Percentiles rank a stretch among this genome's conserved stretches.
These are phyloP conservation scores for Parelbella ahira DNA, from an alignment of 2,888 invertebrate genomes.

Conservation along the genomic window DNA sequence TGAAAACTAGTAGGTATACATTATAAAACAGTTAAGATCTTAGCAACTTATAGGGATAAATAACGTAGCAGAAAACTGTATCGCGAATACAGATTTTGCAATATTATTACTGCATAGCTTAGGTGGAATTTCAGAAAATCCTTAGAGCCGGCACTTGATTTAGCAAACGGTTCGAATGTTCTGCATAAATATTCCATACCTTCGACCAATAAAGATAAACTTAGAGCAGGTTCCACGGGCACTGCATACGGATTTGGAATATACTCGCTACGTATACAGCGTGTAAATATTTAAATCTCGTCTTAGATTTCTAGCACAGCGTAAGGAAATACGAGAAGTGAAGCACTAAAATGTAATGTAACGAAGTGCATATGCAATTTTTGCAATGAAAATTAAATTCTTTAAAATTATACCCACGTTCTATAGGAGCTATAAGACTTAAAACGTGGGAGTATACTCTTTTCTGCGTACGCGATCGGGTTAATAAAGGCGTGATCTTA, in stretches of 20 bases:
- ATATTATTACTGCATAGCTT: conserved; percentile 22
- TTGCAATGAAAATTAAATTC: too few relatives aligned
- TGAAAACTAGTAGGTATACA: too few relatives aligned
- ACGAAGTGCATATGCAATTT: too few relatives aligned
- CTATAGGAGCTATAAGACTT: too few relatives aligned
- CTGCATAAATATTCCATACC: conserved; percentile 33
- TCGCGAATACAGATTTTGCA: conserved; percentile 7
- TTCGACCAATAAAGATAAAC: conserved; percentile 34
- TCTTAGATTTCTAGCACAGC: conserved; percentile 3
- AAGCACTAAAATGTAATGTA: too few relatives aligned
- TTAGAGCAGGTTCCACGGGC: conserved; percentile 15
- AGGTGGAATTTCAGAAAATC: conserved; percentile 12
- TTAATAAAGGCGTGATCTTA: too few relatives aligned
- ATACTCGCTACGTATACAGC: conserved; percentile 8
- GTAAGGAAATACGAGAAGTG: too few relatives aligned
- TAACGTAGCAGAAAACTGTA: conserved; percentile 1
- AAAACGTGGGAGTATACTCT: too few relatives aligned
- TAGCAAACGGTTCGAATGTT: conserved; percentile 28
- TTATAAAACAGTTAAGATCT: not conserved
- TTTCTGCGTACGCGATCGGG: too few relatives aligned
- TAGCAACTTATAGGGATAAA: conserved; percentile 7
- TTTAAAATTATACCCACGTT: too few relatives aligned
- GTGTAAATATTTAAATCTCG: conserved; percentile 23
- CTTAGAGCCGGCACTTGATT: conserved; percentile 25
- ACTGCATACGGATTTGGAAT: conserved; percentile 18